phyloP scores from a whole-genome alignment of 2,797 vertebrate species.

The Ctenopoma multispine region DNA sequence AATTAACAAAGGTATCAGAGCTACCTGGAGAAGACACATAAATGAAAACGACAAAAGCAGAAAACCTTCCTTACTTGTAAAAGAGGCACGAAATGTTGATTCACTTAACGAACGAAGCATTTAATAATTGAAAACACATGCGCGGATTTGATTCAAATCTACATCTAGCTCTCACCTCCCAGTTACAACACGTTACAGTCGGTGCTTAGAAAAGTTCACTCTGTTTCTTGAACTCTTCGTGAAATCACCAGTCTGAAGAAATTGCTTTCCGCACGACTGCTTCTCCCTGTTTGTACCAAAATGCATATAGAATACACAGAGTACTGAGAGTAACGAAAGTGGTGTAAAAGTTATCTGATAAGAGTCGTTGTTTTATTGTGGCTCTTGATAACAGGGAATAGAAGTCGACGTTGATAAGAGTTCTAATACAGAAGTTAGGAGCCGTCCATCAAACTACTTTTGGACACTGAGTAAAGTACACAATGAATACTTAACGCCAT shows the following conservation, averaged over 20 bases:
- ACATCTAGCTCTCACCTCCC: background rate
- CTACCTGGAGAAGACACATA: background rate
- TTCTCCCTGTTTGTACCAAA: background rate
- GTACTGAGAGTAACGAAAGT: background rate
- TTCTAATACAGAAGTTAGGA: background rate
- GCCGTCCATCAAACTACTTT: background rate
- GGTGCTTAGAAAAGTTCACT: background rate
- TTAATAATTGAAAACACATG: background rate
- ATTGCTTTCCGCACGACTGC: background rate
- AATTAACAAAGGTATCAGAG: background rate
- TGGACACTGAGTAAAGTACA: background rate
- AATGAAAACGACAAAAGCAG: background rate
- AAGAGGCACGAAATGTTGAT: too few species aligned
- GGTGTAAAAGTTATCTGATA: slow-evolving; percentile 37
- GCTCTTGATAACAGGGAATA: slow-evolving; percentile 5
- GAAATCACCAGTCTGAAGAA: slow-evolving; percentile 7
- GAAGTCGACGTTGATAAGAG: background rate
- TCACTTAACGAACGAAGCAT: background rate
- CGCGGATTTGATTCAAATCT: background rate
- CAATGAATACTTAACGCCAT: background rate
- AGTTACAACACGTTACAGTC: slow-evolving; percentile 7
- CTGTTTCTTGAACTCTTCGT: slow-evolving; percentile 6
- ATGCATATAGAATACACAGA: slow-evolving; percentile 1
- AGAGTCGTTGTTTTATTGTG: slow-evolving; percentile 12
- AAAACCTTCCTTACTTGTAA: too few species aligned